Evolutionary conservation across 2,888 invertebrate genomes (phyloP).

Genomic region (Phyto melanocephala): DNA sequence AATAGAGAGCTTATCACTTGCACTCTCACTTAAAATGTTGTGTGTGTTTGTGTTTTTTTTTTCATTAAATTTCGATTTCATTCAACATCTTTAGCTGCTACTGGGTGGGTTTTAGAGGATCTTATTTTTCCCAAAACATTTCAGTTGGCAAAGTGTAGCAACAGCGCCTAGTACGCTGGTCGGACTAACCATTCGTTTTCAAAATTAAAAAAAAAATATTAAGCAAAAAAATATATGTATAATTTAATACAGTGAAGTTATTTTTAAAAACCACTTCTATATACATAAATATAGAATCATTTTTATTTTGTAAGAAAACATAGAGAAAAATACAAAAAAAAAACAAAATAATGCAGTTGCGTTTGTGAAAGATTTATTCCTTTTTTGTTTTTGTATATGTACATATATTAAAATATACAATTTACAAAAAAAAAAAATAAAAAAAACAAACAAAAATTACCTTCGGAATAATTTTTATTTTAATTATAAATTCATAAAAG

Average conservation of each 20-base stretch:
- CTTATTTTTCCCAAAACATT: slow-evolving; percentile 68
- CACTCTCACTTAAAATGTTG: slow-evolving; percentile 30
- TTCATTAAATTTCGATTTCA: slow-evolving; percentile 31
- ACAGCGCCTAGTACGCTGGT: slow-evolving; percentile 68
- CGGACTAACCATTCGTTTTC: slow-evolving; percentile 40
- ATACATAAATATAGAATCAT: slow-evolving; percentile 53
- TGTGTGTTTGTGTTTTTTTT: slow-evolving; percentile 13
- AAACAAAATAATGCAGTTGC: slow-evolving; percentile 49
- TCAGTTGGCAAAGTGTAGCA: slow-evolving; percentile 71
- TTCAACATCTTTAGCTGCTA: slow-evolving; percentile 47
- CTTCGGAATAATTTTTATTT: background rate
- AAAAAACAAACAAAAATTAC: too few species aligned
- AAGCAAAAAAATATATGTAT: slow-evolving; percentile 25
- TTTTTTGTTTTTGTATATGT: too few species aligned
- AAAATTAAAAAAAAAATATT: slow-evolving; percentile 29
- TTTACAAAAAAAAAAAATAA: slow-evolving; percentile 37
- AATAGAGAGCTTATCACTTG: slow-evolving; percentile 40
- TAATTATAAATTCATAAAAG: background rate
- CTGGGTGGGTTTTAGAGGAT: slow-evolving; percentile 72
- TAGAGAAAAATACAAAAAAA: background rate
- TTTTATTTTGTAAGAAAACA: slow-evolving; percentile 32
- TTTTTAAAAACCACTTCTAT: slow-evolving; percentile 71
- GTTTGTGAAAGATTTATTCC: slow-evolving; percentile 39
- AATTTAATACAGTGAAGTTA: slow-evolving; percentile 68
- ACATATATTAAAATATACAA: slow-evolving; percentile 18